Evolutionary conservation across 2,797 vertebrate genomes (phyloP), one percentile per base, ranked within the genome.

Genomic region (Sebastes goodei): DNA sequence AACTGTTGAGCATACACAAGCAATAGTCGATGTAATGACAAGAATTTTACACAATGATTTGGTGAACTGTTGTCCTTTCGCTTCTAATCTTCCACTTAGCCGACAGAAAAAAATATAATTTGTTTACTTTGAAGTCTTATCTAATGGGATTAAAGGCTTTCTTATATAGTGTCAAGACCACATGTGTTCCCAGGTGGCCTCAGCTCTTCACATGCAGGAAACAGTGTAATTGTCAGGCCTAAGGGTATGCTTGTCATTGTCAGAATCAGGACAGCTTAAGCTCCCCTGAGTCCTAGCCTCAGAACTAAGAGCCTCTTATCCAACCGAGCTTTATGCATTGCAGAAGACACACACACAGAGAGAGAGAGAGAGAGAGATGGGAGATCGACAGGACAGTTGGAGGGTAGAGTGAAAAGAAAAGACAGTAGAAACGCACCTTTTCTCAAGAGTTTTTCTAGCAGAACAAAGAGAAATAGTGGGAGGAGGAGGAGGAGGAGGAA

Each of bases 381-480:
- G 64, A 88, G 73, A 83, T 77, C 77, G 83, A 92, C 88, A 88
- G 90, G 88, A 92, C 81, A 81, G 93, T 78, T 74, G 71, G 82
- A 90, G 79, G 88, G 76, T 57, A 83, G 62, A 74, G 65, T 20
- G 55, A 86, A 84, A 85, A 35, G 78, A 75, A 87, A 59, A 88
- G 69, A 82, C 61, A 82, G 83, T 21, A 71, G 70, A 87, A 87
- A 94, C 78, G 83, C 88, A 95, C 90, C 89, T 93, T 91, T 91
- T 89, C 91, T 95, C 92, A 88, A 91, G 88, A 93, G 88, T 86
- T 89, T 93, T 93, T 90, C 76, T 69, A 89, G 93, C 64, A 93
- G 86, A 94, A 92, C 82, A 94, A 87, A 92, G 80, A 92, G 71
- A 92, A 88, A 93, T 38, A 89, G 74, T 63, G 84, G 67, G 10